Conservation (phyloP, 2,888 invertebrate genomes). For the Cistogaster globosa region DNA sequence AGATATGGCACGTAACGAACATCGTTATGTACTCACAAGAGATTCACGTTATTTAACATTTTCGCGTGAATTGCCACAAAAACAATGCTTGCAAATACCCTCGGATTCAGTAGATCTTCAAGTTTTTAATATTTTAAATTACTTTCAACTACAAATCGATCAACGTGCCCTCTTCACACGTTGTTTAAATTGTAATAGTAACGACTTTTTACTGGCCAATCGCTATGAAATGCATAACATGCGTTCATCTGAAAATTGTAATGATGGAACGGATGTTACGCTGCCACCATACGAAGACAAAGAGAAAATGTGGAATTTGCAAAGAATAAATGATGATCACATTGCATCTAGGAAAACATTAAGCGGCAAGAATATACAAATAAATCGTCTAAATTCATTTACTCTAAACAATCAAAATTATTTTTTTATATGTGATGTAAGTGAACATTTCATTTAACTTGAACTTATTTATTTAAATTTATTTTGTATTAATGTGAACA, state of each 20-base stretch:
- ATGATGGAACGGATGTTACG: conserved; percentile 18
- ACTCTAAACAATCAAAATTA: conserved; percentile 69
- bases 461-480: no score
- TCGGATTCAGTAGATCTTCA: conserved; percentile 70
- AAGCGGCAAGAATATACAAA: conserved; percentile 69
- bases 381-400: conserved; percentile 71
- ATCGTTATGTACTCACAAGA: conserved; percentile 72
- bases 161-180: conserved; percentile 70
- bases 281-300: conserved; percentile 8
- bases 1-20: conserved; percentile 70
- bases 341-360: conserved; percentile 69
- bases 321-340: conserved; percentile 63
- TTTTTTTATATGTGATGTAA: conserved; percentile 75
- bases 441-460: conserved; percentile 13
- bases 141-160: conserved; percentile 70
- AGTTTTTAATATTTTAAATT: conserved; percentile 69
- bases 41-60: conserved; percentile 71
- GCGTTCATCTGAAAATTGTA: conserved; percentile 58
- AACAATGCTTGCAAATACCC: conserved; percentile 73
- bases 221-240: conserved; percentile 70
- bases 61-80: conserved; percentile 55
- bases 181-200: conserved; percentile 73
- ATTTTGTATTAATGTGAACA: no score
- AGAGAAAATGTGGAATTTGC: conserved; percentile 50
- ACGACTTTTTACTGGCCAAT: conserved; percentile 71